Evolutionary conservation across 1,140 invertebrate species (phyloP), one percentile per base, ranked within the genome.

Genomic region (Drosophila nebulosa): DNA sequence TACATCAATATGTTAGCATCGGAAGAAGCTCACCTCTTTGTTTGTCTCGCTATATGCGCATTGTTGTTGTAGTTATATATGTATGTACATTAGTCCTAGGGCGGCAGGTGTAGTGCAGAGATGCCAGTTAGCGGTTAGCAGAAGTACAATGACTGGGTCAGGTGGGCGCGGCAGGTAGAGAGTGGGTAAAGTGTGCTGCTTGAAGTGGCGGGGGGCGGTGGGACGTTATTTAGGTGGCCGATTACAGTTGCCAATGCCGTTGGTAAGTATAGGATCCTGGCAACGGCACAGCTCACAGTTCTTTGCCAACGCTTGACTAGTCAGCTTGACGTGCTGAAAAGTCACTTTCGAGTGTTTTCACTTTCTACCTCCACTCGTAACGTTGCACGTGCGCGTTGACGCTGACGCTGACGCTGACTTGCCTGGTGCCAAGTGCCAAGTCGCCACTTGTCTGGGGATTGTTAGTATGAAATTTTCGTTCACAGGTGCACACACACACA

Each of bases 261-360:
- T 74, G 71, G 63, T n/a, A n/a, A n/a, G n/a, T n/a, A n/a, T n/a
- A n/a, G n/a, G n/a, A n/a, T 66, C 72, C 67, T 70, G 68, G 68
- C 71, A 55, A 74, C 68, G 66, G 64, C 68, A 64, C 69, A 18
- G 55, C 24, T 52, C 35, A 56, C 35, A 42, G 69, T 66, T 56
- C 58, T 59, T 26, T 67, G 62, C 69, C 60, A 39, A 76, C 74
- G 70, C 65, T 69, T 73, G 59, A 74, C 58, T 69, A 77, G 72
- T 83, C 69, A 59, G 75, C 53, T 64, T 68, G 83, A 73, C 55
- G 78, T 79, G 74, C 71, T 76, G 51, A 83, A 88, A 88, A 76
- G 75, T 88, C 84, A 78, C 72, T 78, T 76, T 86, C 61, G 53
- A 88, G 83, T 88, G 78, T 76, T 88, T 86, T 88, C 72, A 81